These are phyloP conservation scores for Archivesica marissinica DNA, from an alignment of 1,140 invertebrate species.

Conservation along the genomic window DNA sequence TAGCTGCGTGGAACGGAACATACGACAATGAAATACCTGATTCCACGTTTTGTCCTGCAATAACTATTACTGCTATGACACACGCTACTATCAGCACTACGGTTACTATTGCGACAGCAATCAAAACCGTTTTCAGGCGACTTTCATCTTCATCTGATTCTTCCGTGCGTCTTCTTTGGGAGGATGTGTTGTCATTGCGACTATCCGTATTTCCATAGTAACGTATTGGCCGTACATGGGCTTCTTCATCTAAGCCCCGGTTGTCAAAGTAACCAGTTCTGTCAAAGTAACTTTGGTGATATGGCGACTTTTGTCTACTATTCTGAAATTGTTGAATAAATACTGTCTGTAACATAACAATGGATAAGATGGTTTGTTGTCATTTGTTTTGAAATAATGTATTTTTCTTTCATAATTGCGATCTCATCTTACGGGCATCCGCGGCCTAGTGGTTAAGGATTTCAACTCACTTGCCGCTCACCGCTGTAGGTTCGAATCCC, in stretches of 20 bases:
- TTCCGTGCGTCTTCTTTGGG: background rate
- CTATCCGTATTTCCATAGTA: background rate
- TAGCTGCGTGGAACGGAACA: too few species aligned
- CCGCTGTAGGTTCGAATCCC: too few species aligned
- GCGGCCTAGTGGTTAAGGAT: too few species aligned
- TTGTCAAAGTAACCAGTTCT: conserved; percentile 28
- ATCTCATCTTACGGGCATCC: too few species aligned
- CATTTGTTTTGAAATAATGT: too few species aligned
- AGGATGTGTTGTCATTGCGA: background rate
- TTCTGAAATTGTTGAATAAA: too few species aligned
- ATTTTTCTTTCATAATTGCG: too few species aligned
- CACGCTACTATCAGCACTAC: background rate
- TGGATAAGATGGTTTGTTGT: too few species aligned
- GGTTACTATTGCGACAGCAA: conserved; percentile 11
- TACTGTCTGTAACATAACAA: too few species aligned
- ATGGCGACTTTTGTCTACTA: background rate
- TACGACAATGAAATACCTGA: background rate
- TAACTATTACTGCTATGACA: background rate
- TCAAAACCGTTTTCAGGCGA: background rate
- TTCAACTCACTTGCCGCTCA: too few species aligned
- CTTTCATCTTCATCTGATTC: background rate
- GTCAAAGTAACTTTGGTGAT: background rate
- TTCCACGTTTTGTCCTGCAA: background rate
- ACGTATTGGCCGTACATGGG: background rate
- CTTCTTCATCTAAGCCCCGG: background rate